Percentiles rank a stretch among this genome's conserved stretches.
These are phyloP conservation scores for Tachycineta bicolor DNA, from an alignment of 2,113 vertebrate genomes.

Conservation along the genomic window DNA sequence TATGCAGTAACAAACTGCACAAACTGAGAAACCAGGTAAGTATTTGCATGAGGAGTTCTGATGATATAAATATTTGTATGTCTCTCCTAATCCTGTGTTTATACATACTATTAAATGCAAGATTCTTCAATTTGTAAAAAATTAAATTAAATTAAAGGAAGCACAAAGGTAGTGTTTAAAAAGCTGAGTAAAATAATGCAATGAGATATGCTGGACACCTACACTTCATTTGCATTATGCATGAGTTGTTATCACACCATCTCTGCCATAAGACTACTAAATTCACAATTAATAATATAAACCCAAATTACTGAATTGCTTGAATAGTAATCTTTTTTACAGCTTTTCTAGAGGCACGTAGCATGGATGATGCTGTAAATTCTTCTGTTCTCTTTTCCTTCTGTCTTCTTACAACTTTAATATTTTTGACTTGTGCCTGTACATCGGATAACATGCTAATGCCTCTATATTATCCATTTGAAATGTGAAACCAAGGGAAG, in stretches of 20 bases:
- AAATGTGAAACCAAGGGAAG: background rate
- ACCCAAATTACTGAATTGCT: background rate
- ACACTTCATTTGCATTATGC: background rate
- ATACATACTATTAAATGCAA: background rate
- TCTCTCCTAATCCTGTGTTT: background rate
- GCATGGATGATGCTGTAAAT: background rate
- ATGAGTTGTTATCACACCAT: background rate
- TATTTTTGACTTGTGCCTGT: background rate
- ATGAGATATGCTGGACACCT: background rate
- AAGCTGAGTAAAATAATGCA: background rate
- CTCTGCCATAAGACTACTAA: background rate
- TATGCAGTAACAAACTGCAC: background rate
- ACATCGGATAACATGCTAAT: background rate
- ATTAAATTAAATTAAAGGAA: background rate
- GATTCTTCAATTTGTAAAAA: background rate
- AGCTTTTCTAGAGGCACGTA: background rate
- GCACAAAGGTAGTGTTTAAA: background rate
- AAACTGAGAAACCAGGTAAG: background rate
- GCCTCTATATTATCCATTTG: background rate
- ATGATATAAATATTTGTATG: background rate
- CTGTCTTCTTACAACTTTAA: background rate
- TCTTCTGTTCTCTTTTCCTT: background rate
- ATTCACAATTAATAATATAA: background rate
- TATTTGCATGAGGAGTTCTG: background rate
- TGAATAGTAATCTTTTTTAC: background rate